A percentile compares a stretch with the other conserved stretches of the same genome.
Evolutionary conservation across 2,888 invertebrate species (phyloP).

Genomic region (Microplitis manilae): DNA sequence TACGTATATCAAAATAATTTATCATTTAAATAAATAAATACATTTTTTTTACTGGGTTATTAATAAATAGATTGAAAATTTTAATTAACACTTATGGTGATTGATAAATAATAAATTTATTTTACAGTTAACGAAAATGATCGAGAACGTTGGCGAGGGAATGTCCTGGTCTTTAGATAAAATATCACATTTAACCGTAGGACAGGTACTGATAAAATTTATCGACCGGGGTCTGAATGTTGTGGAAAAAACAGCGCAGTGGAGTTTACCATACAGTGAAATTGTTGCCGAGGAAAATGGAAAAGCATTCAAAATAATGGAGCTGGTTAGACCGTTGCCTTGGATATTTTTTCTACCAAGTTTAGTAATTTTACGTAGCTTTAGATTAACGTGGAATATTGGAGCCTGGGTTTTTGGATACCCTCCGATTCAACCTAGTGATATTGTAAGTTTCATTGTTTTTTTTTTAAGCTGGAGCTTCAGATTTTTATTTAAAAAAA

Average conservation of each 20-base stretch:
- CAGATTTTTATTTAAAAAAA: constrained; percentile 14
- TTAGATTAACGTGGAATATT: constrained; percentile 72
- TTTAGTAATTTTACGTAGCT: constrained; percentile 72
- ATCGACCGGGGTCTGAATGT: constrained; percentile 73
- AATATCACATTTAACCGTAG: not conserved
- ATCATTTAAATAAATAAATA: not conserved
- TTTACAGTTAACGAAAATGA: constrained; percentile 38
- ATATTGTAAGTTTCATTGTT: constrained; percentile 70
- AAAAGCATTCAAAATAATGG: constrained; percentile 68
- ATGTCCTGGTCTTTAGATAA: constrained; percentile 51
- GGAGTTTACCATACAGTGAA: constrained; percentile 73
- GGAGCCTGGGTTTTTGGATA: constrained; percentile 73
- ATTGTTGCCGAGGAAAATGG: constrained; percentile 72
- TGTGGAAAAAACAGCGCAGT: constrained; percentile 75
- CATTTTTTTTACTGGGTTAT: not conserved
- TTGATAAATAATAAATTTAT: not conserved
- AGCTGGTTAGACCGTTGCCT: constrained; percentile 75
- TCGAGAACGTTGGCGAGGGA: constrained; percentile 37
- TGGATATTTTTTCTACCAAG: constrained; percentile 75
- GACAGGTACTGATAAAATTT: not conserved
- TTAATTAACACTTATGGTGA: not conserved
- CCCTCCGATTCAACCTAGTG: constrained; percentile 73
- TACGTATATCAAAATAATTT: constrained; percentile 36
- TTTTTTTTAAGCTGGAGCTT: not conserved
- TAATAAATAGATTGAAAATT: no score